Evolutionary conservation across 2,797 vertebrate species (phyloP).

Genomic region (Dryobates pubescens): DNA sequence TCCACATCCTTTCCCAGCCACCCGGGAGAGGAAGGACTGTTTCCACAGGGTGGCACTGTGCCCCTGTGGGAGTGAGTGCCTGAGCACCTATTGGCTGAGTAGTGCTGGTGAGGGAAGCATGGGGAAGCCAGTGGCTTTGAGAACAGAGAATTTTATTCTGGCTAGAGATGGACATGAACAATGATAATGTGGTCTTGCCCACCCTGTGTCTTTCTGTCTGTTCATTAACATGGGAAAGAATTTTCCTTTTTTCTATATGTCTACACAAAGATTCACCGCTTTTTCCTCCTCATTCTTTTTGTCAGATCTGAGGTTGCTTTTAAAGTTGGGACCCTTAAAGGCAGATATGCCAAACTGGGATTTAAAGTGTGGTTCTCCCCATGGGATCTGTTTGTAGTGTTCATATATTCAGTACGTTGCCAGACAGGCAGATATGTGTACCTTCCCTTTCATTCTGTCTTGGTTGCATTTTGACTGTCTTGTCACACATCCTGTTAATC

Average conservation of each 20-base stretch:
- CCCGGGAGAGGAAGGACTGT: neutral
- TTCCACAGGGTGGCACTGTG: slow-evolving; percentile 67
- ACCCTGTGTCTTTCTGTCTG: neutral
- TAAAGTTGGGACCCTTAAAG: neutral
- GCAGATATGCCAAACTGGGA: neutral
- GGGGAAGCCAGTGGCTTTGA: neutral
- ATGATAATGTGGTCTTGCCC: neutral
- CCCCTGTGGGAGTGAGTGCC: neutral
- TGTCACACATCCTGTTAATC: neutral
- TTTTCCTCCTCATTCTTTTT: neutral
- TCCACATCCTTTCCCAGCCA: fast-evolving
- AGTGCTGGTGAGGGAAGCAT: too few relatives aligned
- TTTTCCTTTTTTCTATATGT: neutral
- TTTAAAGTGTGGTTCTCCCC: neutral
- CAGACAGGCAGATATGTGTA: neutral
- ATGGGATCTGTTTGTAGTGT: neutral
- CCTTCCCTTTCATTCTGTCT: neutral
- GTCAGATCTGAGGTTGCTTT: neutral
- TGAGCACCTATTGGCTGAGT: neutral
- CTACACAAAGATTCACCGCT: neutral
- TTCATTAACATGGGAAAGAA: neutral
- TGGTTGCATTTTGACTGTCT: neutral
- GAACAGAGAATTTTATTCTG: neutral
- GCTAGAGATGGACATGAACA: neutral
- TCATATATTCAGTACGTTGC: neutral